phyloP scores from a whole-genome alignment of 2,888 invertebrate genomes.

The Ommatoiulus sabulosus region DNA sequence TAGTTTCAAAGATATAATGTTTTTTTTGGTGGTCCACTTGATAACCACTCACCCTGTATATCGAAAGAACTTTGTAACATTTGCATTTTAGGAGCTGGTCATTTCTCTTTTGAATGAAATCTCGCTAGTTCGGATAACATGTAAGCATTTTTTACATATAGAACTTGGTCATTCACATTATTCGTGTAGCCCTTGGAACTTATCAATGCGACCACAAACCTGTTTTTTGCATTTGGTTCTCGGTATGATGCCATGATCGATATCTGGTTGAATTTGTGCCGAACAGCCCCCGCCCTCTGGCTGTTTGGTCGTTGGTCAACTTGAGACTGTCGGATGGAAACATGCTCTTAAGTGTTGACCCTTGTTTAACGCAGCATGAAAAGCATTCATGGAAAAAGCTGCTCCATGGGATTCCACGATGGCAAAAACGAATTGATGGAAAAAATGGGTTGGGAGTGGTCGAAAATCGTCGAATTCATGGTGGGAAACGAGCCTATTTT shows the following conservation, averaged over 20 bases:
- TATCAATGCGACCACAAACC: neutral
- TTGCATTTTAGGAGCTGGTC: too few relatives aligned
- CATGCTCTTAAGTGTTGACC: conserved; percentile 30
- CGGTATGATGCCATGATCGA: neutral
- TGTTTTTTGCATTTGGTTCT: neutral
- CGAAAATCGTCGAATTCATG: neutral
- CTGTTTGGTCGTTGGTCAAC: conserved; percentile 37
- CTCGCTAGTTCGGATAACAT: too few relatives aligned
- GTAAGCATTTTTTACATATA: too few relatives aligned
- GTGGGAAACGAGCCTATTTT: neutral
- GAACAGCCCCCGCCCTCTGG: neutral
- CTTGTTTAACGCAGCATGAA: conserved; percentile 41
- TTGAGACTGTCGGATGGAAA: neutral
- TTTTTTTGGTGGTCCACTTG: too few relatives aligned
- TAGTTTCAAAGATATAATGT: too few relatives aligned
- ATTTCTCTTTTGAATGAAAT: too few relatives aligned
- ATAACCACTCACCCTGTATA: too few relatives aligned
- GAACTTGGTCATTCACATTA: neutral
- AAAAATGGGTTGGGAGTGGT: neutral
- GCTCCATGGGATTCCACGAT: neutral
- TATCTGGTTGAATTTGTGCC: neutral
- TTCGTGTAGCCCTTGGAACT: neutral
- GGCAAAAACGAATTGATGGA: conserved; percentile 5
- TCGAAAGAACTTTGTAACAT: too few relatives aligned
- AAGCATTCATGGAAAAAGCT: conserved; percentile 22